Conservation (phyloP, 2,113 vertebrate species). For the Clarias magur region DNA sequence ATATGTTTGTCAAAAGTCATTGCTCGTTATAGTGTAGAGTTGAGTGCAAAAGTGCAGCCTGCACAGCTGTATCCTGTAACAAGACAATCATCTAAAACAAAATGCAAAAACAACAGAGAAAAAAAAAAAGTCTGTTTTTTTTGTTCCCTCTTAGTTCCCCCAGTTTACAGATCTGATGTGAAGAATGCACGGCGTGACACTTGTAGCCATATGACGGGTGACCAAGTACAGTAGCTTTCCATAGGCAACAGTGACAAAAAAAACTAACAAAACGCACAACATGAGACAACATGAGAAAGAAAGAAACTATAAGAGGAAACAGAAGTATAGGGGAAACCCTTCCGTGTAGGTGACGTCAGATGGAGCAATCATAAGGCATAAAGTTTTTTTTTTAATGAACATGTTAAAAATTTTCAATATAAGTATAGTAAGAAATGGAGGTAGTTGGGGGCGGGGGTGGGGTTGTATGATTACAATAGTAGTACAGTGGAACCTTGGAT, state of each 20-base stretch:
- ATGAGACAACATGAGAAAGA: neutral
- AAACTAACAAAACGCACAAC: too few relatives aligned
- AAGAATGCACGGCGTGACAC: neutral
- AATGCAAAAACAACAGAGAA: neutral
- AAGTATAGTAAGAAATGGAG: neutral
- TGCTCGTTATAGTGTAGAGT: neutral
- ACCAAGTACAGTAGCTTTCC: neutral
- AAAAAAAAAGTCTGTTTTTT: neutral
- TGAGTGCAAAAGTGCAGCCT: slow-evolving; percentile 8
- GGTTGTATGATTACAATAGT: neutral
- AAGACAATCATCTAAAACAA: neutral
- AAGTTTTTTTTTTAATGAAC: neutral
- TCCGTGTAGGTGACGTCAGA: neutral
- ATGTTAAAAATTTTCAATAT: neutral
- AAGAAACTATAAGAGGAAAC: neutral
- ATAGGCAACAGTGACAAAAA: neutral
- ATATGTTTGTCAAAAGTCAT: neutral
- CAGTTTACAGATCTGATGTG: neutral
- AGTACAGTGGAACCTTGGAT: too few relatives aligned
- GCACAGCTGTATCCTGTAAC: neutral
- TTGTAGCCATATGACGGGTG: neutral
- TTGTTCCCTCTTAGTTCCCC: neutral
- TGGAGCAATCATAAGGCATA: neutral
- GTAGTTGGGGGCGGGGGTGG: neutral
- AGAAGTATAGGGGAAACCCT: neutral